phyloP scores from a whole-genome alignment of 2,888 invertebrate species.

The Uropetala carovei region DNA sequence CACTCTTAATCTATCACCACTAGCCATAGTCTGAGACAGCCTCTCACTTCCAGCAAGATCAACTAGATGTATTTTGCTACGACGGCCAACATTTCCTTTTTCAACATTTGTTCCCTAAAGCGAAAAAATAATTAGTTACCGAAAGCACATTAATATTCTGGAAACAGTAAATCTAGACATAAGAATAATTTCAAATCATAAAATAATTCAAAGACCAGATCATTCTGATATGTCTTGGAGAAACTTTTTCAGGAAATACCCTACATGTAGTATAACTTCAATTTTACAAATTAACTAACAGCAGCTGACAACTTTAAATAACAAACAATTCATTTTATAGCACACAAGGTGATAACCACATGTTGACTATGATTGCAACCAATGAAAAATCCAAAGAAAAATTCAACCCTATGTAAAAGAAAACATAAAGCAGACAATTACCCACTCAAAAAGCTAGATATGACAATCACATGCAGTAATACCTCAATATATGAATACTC shows the following conservation, averaged over 20 bases:
- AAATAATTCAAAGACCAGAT: too few relatives aligned
- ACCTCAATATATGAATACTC: too few relatives aligned
- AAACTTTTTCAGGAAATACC: background rate
- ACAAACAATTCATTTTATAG: background rate
- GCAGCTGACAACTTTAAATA: background rate
- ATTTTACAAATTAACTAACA: background rate
- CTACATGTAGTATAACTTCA: background rate
- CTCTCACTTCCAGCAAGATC: constrained; percentile 90
- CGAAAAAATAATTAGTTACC: background rate
- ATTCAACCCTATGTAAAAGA: too few relatives aligned
- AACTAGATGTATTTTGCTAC: constrained; percentile 87
- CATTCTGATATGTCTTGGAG: too few relatives aligned
- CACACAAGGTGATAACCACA: too few relatives aligned
- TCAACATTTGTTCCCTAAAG: background rate
- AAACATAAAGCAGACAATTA: too few relatives aligned
- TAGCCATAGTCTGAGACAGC: constrained; percentile 80
- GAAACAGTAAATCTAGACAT: too few relatives aligned
- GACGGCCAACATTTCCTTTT: constrained; percentile 73
- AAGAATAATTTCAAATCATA: background rate
- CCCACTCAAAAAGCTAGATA: too few relatives aligned
- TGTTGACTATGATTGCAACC: too few relatives aligned
- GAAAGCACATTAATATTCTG: background rate
- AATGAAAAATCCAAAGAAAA: too few relatives aligned
- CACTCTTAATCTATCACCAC: constrained; percentile 82
- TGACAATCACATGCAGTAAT: too few relatives aligned